Base-by-base conservation (phyloP, 2,888 invertebrate species). In the Diplolepis rosae region DNA sequence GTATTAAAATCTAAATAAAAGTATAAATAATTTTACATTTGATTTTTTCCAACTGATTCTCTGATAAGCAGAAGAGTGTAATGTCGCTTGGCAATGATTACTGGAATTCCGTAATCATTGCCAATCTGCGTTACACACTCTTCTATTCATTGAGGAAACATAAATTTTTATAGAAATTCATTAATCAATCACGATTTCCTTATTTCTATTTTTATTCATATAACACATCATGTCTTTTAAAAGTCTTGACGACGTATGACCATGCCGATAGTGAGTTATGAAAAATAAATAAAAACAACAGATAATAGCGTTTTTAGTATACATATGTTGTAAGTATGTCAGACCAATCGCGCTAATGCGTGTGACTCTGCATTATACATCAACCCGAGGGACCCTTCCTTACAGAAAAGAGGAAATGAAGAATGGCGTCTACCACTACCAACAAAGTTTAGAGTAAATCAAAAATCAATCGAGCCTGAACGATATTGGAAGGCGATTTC, bases 301-400 rank as follows among this genome's bases (percentile, higher is more conserved):
- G 24, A 42, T 61, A 68, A 54, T 48, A 61, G 52, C 30, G 70
- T 61, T 66, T 42, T 61, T 56, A 52, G 28, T 68, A 52, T 65
- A 69, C 61, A 30, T 51, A 67, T 30, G 50, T 15, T 51, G 51
- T 71, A 68, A 71, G 72, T 74, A 74, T 70, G 75, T 75, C 74
- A 76, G 76, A 79, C 81, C 83, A 84, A 83, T 84, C 83, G 77
- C 72, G 68, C 80, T 83, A 85, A 85, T 85, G 83, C 77, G 61
- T 65, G 15, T 48, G 71, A 32, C 65, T 69, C 66, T 84, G 81
- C 79, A 84, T 83, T 82, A 82, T 82, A 81, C 77, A 82, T 72
- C 54, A 73, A 70, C 72, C 72, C 61, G 76, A 67, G 76, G 72
- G 72, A 76, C 77, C 74, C 72, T 56, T 67, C 74, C 32, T 35